phyloP scores from a whole-genome alignment of 2,113 vertebrate species.

The Oreochromis tanganicae region DNA sequence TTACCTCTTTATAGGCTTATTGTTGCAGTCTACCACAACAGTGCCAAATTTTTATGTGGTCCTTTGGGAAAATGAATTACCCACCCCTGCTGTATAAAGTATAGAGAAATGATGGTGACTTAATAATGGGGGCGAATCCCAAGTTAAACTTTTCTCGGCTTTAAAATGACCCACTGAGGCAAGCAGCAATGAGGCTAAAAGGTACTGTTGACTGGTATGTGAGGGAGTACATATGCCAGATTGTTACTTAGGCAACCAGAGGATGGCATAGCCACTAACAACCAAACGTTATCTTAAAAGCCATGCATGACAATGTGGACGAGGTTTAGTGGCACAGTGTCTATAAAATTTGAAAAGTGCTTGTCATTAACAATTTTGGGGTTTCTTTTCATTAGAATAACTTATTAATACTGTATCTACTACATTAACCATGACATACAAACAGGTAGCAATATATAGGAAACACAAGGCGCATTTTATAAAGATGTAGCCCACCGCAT shows the following conservation, averaged over 20 bases:
- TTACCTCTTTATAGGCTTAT: background rate
- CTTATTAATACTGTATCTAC: background rate
- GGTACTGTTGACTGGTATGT: background rate
- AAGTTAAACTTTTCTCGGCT: background rate
- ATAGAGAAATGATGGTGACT: background rate
- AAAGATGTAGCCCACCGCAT: background rate
- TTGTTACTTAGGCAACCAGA: background rate
- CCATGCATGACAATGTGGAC: background rate
- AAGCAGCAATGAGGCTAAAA: background rate
- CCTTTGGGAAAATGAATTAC: background rate
- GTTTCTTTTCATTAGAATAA: background rate
- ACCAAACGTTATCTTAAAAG: background rate
- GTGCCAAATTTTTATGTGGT: background rate
- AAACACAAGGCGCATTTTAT: background rate
- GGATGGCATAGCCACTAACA: background rate
- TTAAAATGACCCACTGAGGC: background rate
- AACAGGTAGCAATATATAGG: background rate
- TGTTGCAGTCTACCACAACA: background rate
- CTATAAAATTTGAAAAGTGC: background rate
- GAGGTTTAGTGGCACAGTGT: background rate
- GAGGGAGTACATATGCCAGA: background rate
- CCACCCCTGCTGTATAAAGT: background rate
- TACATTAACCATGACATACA: background rate
- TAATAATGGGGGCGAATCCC: background rate
- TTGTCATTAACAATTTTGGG: background rate